Conservation (phyloP, 2,113 vertebrate genomes). For the Peromyscus polionotus region DNA sequence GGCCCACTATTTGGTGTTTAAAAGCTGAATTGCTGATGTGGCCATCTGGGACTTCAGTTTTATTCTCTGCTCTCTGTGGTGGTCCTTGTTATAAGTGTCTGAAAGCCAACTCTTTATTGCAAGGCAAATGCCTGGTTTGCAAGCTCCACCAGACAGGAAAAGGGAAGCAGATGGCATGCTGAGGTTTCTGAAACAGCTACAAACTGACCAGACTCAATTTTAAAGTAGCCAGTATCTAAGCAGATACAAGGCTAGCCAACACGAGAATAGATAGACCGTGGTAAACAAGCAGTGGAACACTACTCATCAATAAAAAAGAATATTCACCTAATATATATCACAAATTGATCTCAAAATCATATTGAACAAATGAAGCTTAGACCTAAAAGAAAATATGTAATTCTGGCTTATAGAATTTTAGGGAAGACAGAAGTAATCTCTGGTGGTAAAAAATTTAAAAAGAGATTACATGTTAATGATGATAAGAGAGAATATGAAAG, state of each 20-base stretch:
- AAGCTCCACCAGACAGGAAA: slow-evolving; percentile 24
- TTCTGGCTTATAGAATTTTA: slow-evolving; percentile 18
- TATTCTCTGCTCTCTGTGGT: slow-evolving; percentile 43
- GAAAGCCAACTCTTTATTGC: slow-evolving; percentile 41
- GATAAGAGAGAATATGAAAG: neutral
- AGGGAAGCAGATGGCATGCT: neutral
- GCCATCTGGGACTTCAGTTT: slow-evolving; percentile 10
- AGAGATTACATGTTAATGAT: neutral
- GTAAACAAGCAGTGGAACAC: neutral
- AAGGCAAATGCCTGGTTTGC: slow-evolving; percentile 20
- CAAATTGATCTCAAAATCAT: slow-evolving; percentile 35
- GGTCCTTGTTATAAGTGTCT: slow-evolving; percentile 53
- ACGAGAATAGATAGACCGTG: neutral
- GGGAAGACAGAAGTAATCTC: slow-evolving; percentile 15
- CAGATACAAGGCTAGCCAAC: neutral
- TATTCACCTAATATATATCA: neutral
- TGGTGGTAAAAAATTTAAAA: neutral
- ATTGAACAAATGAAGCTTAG: slow-evolving; percentile 33
- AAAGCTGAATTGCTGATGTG: slow-evolving; percentile 31
- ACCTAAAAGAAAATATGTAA: neutral
- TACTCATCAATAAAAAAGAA: slow-evolving; percentile 42
- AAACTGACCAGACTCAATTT: neutral
- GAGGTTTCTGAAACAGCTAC: neutral
- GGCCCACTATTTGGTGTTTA: slow-evolving; percentile 13
- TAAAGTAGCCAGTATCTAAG: slow-evolving; percentile 22